Conservation (phyloP, 2,113 vertebrate species). For the Lepisosteus oculatus region DNA sequence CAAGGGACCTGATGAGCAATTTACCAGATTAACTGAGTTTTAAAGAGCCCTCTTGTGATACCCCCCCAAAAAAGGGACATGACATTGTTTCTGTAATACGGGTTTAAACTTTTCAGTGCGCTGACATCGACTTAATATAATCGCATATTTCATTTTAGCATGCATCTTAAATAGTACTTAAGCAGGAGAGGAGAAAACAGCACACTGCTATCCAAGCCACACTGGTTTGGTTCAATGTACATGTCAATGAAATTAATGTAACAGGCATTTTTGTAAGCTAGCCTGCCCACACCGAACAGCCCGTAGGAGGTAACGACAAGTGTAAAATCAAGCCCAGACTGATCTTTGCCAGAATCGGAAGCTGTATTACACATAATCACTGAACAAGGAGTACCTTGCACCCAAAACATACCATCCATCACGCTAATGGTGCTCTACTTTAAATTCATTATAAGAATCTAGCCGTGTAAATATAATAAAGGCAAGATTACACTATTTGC, state of each 20-base stretch:
- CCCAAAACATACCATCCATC: slow-evolving; percentile 42
- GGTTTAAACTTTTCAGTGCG: neutral
- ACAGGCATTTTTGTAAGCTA: slow-evolving; percentile 51
- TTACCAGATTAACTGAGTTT: slow-evolving; percentile 60
- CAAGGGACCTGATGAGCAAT: slow-evolving; percentile 49
- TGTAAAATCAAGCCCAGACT: slow-evolving; percentile 38
- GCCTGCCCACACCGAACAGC: slow-evolving; percentile 38
- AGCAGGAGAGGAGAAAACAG: neutral
- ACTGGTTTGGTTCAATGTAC: slow-evolving; percentile 28
- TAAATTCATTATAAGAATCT: slow-evolving; percentile 50
- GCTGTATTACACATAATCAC: slow-evolving; percentile 49
- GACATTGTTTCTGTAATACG: slow-evolving; percentile 44
- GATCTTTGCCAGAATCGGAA: slow-evolving; percentile 29
- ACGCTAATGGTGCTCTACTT: slow-evolving; percentile 45
- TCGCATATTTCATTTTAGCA: too few species aligned
- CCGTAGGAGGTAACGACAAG: slow-evolving; percentile 47
- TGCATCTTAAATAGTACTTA: too few species aligned
- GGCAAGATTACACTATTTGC: slow-evolving; percentile 60
- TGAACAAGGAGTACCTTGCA: slow-evolving; percentile 38
- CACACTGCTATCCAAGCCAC: neutral
- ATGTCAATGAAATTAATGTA: slow-evolving; percentile 42
- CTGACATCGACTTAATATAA: too few species aligned
- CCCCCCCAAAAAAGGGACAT: slow-evolving; percentile 57
- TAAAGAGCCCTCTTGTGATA: slow-evolving; percentile 53
- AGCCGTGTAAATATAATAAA: slow-evolving; percentile 61